Percentiles rank a stretch among this genome's conserved stretches.
These are phyloP conservation scores for Ceratoteleas bidentatus DNA, from an alignment of 1,140 invertebrate species.

Conservation along the genomic window DNA sequence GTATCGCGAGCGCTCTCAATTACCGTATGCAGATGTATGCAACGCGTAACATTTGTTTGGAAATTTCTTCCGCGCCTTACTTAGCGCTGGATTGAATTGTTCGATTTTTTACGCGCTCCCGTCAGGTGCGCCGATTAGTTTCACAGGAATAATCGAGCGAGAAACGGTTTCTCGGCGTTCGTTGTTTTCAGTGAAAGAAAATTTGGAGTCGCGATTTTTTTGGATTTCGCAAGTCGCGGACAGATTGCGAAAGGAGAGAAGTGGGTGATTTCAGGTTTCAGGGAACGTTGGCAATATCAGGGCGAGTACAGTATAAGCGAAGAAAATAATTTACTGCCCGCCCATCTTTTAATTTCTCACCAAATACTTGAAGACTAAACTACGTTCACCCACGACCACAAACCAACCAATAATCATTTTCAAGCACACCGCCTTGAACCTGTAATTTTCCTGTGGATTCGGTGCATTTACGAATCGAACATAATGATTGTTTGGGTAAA, in stretches of 20 bases:
- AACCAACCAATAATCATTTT: conserved; percentile 52
- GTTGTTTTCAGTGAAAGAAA: not conserved
- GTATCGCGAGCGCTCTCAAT: conserved; percentile 41
- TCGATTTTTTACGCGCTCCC: conserved; percentile 40
- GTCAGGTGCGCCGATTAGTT: conserved; percentile 34
- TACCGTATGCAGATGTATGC: conserved; percentile 56
- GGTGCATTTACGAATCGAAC: conserved; percentile 36
- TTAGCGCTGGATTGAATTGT: conserved; percentile 50
- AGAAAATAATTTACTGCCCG: conserved; percentile 47
- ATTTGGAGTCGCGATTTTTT: not conserved
- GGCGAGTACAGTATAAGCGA: conserved; percentile 40
- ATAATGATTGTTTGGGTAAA: conserved; percentile 41
- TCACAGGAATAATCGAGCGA: not conserved
- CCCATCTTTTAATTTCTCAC: conserved; percentile 54
- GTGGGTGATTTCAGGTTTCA: too few relatives aligned
- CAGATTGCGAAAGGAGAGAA: too few relatives aligned
- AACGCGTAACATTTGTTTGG: conserved; percentile 55
- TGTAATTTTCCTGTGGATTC: conserved; percentile 45
- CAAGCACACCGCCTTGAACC: conserved; percentile 39
- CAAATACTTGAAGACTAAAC: conserved; percentile 42
- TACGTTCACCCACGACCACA: conserved; percentile 36
- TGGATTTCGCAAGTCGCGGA: not conserved
- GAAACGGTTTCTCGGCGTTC: conserved; percentile 2
- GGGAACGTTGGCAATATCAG: conserved; percentile 15
- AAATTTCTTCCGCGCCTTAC: conserved; percentile 45